phyloP scores from a whole-genome alignment of 2,888 invertebrate genomes.

The Drosophila planitibia region DNA sequence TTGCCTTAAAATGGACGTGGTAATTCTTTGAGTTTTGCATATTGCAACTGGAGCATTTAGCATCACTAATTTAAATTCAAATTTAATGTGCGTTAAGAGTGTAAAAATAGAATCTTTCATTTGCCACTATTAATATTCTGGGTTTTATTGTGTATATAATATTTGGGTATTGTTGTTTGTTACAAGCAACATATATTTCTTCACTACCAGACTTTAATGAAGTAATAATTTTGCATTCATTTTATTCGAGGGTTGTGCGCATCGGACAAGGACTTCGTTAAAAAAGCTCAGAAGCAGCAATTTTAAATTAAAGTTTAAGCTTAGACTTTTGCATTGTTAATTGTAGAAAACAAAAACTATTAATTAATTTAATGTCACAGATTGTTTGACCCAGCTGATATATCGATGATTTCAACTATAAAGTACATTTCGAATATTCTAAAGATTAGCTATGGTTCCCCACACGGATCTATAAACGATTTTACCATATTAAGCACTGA shows the following conservation, averaged over 20 bases:
- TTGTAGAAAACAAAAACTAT: not conserved
- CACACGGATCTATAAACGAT: too few relatives aligned
- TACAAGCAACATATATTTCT: not conserved
- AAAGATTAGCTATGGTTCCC: too few relatives aligned
- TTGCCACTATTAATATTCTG: constrained; percentile 11
- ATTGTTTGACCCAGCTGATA: not conserved
- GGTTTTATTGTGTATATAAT: not conserved
- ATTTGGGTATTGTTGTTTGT: not conserved
- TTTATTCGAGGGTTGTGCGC: not conserved
- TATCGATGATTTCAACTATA: not conserved
- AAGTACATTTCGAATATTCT: not conserved
- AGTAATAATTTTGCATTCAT: not conserved
- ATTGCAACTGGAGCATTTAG: constrained; percentile 16
- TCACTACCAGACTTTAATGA: not conserved
- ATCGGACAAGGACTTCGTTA: not conserved
- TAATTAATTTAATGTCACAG: not conserved
- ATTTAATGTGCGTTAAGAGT: constrained; percentile 18
- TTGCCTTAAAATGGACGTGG: constrained; percentile 38
- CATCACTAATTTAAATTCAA: constrained; percentile 39
- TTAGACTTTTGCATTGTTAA: not conserved
- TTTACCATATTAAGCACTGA: too few relatives aligned
- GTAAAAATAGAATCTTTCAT: constrained; percentile 9
- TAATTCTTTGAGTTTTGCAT: constrained; percentile 39
- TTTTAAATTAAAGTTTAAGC: not conserved
- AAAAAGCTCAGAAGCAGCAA: not conserved